Evolutionary conservation across 2,113 vertebrate species (phyloP), one percentile per base, ranked within the genome.

Genomic region (Tupaia chinensis): DNA sequence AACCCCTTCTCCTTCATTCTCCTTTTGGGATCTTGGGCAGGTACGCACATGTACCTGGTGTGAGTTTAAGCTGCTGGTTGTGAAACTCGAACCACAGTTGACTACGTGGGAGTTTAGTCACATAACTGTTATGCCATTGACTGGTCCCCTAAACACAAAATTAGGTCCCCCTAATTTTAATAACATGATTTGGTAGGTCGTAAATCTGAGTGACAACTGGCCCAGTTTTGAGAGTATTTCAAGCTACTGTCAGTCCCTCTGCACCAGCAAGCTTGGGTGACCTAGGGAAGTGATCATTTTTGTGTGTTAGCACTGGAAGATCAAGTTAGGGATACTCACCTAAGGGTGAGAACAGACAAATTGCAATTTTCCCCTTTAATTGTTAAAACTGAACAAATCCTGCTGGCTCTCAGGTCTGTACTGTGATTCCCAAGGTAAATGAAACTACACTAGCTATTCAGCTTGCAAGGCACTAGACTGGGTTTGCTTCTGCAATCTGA

Each of bases 221-320:
- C 23, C 65, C 95, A 4, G 92, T 73, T 60, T 68, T 95, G 84
- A 97, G 99, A 99, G 99, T 99, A 99, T 99, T 98, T 70, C 98
- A 96, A 73, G 98, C 98, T 1, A 98, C 99, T 10, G 99, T 99
- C 86, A 94, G 99, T 81, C 98, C 99, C 96, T 98, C 98, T 63
- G 98, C 99, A 1, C 97, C 91, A 92, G 96, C 97, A 96, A 98
- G 98, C 68, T 98, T 98, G 93, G 98, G 98, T 15, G 99, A 99
- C 16, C 98, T 99, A 29, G 98, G 94, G 20, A 99, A 98, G 89
- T 99, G 99, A 95, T 99, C 99, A 97, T 99, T 99, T 99, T 94
- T 99, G 99, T 97, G 97, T 99, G 93, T 98, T 98, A 13, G 99
- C 99, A 79, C 93, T 99, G 32, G 98, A 99, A 11, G 98, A 98